These are phyloP conservation scores for Odontomachus brunneus DNA, from an alignment of 1,140 invertebrate genomes.

Conservation along the genomic window DNA sequence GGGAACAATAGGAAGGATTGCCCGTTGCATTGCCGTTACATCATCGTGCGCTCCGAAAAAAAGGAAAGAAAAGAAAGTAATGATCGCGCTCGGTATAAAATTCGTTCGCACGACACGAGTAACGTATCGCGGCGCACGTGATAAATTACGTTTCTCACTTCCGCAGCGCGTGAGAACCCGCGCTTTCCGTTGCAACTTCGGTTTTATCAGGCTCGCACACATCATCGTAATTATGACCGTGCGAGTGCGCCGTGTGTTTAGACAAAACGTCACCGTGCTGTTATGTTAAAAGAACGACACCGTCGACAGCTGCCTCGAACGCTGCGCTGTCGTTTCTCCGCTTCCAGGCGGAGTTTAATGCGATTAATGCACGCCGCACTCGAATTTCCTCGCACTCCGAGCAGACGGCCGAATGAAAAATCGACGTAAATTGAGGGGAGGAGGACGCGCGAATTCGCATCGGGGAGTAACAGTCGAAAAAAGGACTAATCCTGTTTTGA, in stretches of 20 bases:
- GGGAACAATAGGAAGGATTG: slow-evolving; percentile 73
- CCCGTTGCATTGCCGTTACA: slow-evolving; percentile 68
- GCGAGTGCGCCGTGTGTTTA: not conserved
- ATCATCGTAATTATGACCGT: not conserved
- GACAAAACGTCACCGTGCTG: not conserved
- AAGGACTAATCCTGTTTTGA: slow-evolving; percentile 78
- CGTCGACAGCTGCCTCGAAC: too few relatives aligned
- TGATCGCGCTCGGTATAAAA: slow-evolving; percentile 16
- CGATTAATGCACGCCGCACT: not conserved
- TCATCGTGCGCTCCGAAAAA: slow-evolving; percentile 63
- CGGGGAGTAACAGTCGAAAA: not conserved
- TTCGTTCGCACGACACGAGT: slow-evolving; percentile 36
- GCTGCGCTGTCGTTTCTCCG: too few relatives aligned
- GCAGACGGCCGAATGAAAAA: not conserved
- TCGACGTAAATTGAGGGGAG: not conserved
- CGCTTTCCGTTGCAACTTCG: slow-evolving; percentile 17
- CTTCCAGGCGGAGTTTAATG: too few relatives aligned
- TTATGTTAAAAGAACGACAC: too few relatives aligned
- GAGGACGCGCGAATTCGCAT: slow-evolving; percentile 9
- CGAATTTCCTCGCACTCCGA: not conserved
- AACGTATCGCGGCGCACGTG: slow-evolving; percentile 34
- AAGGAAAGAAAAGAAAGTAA: slow-evolving; percentile 6
- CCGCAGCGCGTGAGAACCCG: slow-evolving; percentile 43
- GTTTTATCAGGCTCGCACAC: slow-evolving; percentile 2
- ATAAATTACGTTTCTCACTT: slow-evolving; percentile 50